A percentile compares a stretch with the other conserved stretches of the same genome.
These are phyloP conservation scores for Agonopterix arenella DNA, from an alignment of 2,888 invertebrate genomes.

Conservation along the genomic window DNA sequence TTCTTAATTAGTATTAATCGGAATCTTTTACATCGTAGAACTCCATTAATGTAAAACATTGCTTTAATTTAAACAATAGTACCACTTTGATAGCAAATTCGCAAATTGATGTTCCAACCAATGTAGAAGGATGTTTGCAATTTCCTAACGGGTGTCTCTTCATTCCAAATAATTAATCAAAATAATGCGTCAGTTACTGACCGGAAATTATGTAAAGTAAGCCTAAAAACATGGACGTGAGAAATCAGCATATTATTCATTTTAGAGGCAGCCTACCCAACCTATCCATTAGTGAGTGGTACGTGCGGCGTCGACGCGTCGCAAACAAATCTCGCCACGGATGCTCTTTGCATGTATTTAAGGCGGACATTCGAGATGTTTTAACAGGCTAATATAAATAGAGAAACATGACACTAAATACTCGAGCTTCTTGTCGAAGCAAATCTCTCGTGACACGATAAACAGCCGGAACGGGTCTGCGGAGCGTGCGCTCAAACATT, in stretches of 20 bases:
- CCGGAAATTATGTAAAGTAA: conserved; percentile 69
- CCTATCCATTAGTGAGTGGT: conserved; percentile 64
- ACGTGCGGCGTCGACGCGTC: conserved; percentile 28
- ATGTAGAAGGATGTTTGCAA: neutral
- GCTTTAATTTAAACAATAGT: conserved; percentile 10
- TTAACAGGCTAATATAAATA: conserved; percentile 47
- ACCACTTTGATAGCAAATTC: neutral
- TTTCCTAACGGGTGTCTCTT: neutral
- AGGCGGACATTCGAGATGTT: conserved; percentile 39
- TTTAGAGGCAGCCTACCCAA: conserved; percentile 47
- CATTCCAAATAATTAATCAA: conserved; percentile 28
- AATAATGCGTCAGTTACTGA: conserved; percentile 56
- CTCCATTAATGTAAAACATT: conserved; percentile 33
- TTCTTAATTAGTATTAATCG: conserved; percentile 75
- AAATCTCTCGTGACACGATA: conserved; percentile 51
- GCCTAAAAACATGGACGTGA: conserved; percentile 58
- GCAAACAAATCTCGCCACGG: conserved; percentile 50
- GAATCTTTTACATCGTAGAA: conserved; percentile 44
- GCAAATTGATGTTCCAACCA: neutral
- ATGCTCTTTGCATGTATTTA: conserved; percentile 55
- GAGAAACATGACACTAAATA: conserved; percentile 50
- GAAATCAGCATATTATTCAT: conserved; percentile 65
- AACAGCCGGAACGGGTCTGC: conserved; percentile 33
- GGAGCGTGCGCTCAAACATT: conserved; percentile 41
- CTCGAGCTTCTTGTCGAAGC: conserved; percentile 41